Evolutionary conservation across 2,113 vertebrate genomes (phyloP), one percentile per base, ranked within the genome.

Genomic region (Helogale parvula): DNA sequence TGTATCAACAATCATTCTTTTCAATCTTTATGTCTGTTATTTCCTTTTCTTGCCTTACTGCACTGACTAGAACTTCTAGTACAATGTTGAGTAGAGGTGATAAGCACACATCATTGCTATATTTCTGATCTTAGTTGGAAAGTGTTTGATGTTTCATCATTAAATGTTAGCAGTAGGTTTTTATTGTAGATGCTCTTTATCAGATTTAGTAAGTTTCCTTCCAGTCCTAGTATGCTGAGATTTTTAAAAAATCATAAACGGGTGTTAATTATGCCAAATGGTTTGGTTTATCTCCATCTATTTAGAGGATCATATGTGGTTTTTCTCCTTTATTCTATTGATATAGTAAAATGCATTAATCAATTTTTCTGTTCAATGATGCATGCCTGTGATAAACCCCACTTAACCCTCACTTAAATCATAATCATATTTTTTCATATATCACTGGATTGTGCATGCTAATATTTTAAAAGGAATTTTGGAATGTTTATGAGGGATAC

Each of bases 361-460:
- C 65, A 89, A 60, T 35, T 81, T 83, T 97, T 93, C 71, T 81
- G 5, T 81, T 69, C 71, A 96, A 90, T 25, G 5, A 82, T 69
- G 21, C 29, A 57, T 60, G 60, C 54, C 41, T 96, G n/a, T 35
- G 74, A 79, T 68, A 94, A 81, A 60, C 33, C 13, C 25, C 83
- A 83, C 11, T 60, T 60, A 60, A 60, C 57, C 9, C 16, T 23
- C 83, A 83, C 11, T 74, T 69, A 60, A 60, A 38, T 81, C 14
- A 77, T 54, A 83, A 86, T n/a, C 33, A 54, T 65, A 77, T 35
- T 35, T 10, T 76, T 72, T 69, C 8, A 74, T 47, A 21, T 54
- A 45, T 25, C n/a, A 86, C 6, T 45, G 19, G 29, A 76, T 54
- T 80, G 74, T 69, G 60, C n/a, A 85, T 50, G 38, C 7, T 96